These are phyloP conservation scores for Climacteris rufus DNA, from an alignment of 2,113 vertebrate species.

Conservation along the genomic window DNA sequence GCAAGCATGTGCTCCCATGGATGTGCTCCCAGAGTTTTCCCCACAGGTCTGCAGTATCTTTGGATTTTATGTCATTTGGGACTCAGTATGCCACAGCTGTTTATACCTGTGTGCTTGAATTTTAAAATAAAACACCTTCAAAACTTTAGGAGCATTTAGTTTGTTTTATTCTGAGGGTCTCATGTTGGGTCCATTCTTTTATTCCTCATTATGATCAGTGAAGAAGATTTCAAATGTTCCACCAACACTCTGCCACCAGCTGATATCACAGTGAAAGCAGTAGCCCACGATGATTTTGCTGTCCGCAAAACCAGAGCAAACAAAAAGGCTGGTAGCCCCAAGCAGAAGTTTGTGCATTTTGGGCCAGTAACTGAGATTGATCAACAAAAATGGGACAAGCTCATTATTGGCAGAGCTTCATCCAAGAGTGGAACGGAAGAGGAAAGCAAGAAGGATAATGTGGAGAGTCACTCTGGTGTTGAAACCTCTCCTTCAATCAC, in stretches of 20 bases:
- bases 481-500: not conserved
- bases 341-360: constrained; percentile 88
- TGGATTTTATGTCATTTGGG: not conserved
- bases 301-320: constrained; percentile 75
- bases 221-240: constrained; percentile 42
- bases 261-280: constrained; percentile 71
- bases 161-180: not conserved
- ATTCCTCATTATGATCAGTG: constrained; percentile 63
- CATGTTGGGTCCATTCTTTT: constrained; percentile 24
- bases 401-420: constrained; percentile 72
- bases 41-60: not conserved
- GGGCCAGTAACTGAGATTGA: constrained; percentile 93
- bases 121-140: not conserved
- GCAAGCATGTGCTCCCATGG: too few species aligned
- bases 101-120: not conserved
- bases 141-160: not conserved
- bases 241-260: constrained; percentile 41
- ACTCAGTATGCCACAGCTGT: not conserved
- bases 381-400: constrained; percentile 78
- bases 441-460: not conserved
- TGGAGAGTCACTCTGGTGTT: not conserved
- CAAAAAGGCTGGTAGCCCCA: constrained; percentile 67
- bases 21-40: not conserved
- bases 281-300: constrained; percentile 72
- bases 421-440: constrained; percentile 57